Percentiles rank a stretch among this genome's conserved stretches.
Evolutionary conservation across 1,140 invertebrate species (phyloP).

Genomic region (Batillaria attramentaria): DNA sequence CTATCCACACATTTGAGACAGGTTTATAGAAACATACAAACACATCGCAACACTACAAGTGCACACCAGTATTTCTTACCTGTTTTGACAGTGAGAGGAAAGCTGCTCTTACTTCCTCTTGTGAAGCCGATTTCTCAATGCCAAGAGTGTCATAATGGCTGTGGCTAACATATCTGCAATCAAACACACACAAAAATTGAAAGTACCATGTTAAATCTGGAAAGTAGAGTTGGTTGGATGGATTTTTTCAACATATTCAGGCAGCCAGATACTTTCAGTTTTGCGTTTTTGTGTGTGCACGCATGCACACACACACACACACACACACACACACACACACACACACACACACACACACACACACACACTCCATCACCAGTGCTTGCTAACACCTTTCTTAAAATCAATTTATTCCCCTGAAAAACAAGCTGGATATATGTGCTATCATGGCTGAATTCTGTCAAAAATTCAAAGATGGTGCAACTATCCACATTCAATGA

Average conservation of each 20-base stretch:
- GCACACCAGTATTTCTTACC: conserved; percentile 34
- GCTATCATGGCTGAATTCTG: not conserved
- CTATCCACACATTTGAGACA: too few relatives aligned
- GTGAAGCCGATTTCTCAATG: conserved; percentile 34
- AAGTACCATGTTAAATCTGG: not conserved
- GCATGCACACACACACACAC: not conserved
- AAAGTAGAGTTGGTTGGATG: too few relatives aligned
- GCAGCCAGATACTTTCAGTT: not conserved
- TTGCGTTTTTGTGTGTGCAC: not conserved
- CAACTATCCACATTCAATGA: too few relatives aligned
- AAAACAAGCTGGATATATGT: not conserved
- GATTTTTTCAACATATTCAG: too few relatives aligned
- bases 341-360: too few relatives aligned
- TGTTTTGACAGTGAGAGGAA: conserved; percentile 52
- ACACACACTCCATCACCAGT: too few relatives aligned
- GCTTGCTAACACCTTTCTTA: too few relatives aligned
- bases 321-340: too few relatives aligned
- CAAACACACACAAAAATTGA: not conserved
- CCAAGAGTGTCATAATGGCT: conserved; percentile 49
- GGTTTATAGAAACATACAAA: too few relatives aligned
- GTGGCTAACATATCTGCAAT: conserved; percentile 6
- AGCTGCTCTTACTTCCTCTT: conserved; percentile 42
- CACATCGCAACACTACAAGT: too few relatives aligned
- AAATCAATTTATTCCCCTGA: not conserved
- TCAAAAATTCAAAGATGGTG: not conserved